Conservation (phyloP, 2,797 vertebrate species). For the Squalus acanthias region DNA sequence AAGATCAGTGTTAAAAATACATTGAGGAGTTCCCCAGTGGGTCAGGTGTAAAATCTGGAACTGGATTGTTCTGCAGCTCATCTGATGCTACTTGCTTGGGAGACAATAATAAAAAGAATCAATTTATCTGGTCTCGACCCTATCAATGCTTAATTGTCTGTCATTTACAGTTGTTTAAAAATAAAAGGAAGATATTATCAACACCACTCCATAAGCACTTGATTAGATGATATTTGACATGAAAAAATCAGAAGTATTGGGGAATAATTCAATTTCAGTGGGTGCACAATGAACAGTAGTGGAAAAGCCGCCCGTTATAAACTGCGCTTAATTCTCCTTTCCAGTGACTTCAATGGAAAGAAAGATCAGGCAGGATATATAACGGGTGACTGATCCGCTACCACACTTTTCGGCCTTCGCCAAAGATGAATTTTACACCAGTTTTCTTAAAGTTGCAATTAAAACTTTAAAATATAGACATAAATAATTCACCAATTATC, state of each 20-base stretch:
- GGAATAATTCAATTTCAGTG: not conserved
- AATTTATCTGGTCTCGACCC: not conserved
- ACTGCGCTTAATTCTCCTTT: not conserved
- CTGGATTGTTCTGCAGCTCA: not conserved
- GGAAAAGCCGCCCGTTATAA: not conserved
- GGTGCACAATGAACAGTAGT: not conserved
- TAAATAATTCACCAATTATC: not conserved
- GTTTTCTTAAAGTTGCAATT: not conserved
- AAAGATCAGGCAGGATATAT: not conserved
- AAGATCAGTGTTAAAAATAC: too few relatives aligned
- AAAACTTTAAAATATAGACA: not conserved
- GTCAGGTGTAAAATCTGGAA: too few relatives aligned
- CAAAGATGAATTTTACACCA: not conserved
- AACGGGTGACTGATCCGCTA: too few relatives aligned
- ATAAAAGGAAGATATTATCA: not conserved
- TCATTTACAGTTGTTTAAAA: not conserved
- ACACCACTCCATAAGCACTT: not conserved
- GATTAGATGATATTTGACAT: not conserved
- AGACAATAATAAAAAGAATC: not conserved
- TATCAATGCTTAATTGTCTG: not conserved
- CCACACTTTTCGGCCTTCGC: not conserved
- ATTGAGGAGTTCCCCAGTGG: too few relatives aligned
- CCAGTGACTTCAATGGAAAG: not conserved
- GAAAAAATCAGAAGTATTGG: not conserved
- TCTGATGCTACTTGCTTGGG: too few relatives aligned